phyloP scores from a whole-genome alignment of 2,888 invertebrate species.

The Pelosia muscerda region DNA sequence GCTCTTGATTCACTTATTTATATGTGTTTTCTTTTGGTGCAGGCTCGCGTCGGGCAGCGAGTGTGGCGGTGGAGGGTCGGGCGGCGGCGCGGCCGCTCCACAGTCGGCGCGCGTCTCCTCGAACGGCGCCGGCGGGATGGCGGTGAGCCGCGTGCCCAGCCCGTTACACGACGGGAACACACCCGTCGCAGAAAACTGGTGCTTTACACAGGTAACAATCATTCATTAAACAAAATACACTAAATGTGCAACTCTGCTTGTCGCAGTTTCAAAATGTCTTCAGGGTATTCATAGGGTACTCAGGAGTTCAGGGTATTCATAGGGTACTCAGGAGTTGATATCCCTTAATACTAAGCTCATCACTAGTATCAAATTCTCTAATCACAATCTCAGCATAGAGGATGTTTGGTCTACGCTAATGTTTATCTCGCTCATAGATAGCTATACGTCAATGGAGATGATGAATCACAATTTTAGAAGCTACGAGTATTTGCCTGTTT shows the following conservation, averaged over 20 bases:
- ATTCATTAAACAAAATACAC: not conserved
- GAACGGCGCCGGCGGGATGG: slow-evolving; percentile 95
- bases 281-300: too few relatives aligned
- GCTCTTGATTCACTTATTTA: slow-evolving; percentile 3
- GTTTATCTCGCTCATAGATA: not conserved
- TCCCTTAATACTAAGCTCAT: too few relatives aligned
- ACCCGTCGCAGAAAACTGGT: slow-evolving; percentile 99
- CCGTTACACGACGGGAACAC: slow-evolving; percentile 98
- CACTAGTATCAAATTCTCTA: not conserved
- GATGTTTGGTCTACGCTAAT: not conserved
- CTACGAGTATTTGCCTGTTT: not conserved
- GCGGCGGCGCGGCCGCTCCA: slow-evolving; percentile 86
- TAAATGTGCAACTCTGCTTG: not conserved
- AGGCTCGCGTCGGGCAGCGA: slow-evolving; percentile 89
- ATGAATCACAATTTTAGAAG: not conserved
- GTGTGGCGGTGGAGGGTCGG: slow-evolving; percentile 84
- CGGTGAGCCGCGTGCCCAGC: slow-evolving; percentile 98
- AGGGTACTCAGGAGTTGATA: too few relatives aligned
- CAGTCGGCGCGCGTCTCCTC: slow-evolving; percentile 96
- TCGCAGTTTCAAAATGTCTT: not conserved
- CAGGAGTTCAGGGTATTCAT: too few relatives aligned
- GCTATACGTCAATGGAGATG: not conserved
- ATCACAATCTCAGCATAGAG: not conserved
- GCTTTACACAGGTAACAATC: slow-evolving; percentile 97
- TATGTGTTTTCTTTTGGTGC: slow-evolving; percentile 65